Conservation (phyloP, 2,113 vertebrate genomes). For the Ceyx melanurus region DNA sequence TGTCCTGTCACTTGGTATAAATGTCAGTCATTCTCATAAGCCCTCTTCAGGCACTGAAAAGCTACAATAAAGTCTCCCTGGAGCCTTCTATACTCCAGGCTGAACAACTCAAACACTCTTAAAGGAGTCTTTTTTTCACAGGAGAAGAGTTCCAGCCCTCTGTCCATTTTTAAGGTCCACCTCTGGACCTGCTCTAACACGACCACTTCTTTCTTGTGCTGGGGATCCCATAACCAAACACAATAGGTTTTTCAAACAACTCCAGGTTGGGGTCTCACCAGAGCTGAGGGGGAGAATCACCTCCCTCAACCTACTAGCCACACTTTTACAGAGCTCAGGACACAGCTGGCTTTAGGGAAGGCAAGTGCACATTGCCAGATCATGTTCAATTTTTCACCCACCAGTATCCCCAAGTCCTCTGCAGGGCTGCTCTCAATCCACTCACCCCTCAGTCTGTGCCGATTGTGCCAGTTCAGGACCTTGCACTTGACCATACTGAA, state of each 20-base stretch:
- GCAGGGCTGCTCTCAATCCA: not conserved
- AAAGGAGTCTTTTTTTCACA: no score
- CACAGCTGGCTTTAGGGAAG: not conserved
- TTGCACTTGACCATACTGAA: not conserved
- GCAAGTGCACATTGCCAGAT: fast-evolving
- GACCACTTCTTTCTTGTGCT: not conserved
- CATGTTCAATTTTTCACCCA: not conserved
- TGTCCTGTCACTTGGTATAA: not conserved
- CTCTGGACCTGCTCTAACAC: not conserved
- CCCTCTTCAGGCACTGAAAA: not conserved
- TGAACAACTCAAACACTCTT: not conserved
- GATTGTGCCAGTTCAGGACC: not conserved
- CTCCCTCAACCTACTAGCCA: not conserved
- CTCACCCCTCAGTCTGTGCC: not conserved
- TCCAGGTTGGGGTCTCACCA: not conserved
- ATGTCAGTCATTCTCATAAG: not conserved
- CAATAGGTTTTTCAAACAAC: no score
- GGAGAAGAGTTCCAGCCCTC: not conserved
- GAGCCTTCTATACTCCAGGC: not conserved
- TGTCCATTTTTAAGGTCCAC: not conserved
- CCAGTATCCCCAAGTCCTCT: not conserved
- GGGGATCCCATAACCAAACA: not conserved
- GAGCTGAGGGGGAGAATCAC: not conserved
- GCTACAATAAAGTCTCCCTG: not conserved
- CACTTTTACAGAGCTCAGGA: not conserved